Evolutionary conservation across 2,888 invertebrate genomes (phyloP).

Genomic region (Papilio elwesi): DNA sequence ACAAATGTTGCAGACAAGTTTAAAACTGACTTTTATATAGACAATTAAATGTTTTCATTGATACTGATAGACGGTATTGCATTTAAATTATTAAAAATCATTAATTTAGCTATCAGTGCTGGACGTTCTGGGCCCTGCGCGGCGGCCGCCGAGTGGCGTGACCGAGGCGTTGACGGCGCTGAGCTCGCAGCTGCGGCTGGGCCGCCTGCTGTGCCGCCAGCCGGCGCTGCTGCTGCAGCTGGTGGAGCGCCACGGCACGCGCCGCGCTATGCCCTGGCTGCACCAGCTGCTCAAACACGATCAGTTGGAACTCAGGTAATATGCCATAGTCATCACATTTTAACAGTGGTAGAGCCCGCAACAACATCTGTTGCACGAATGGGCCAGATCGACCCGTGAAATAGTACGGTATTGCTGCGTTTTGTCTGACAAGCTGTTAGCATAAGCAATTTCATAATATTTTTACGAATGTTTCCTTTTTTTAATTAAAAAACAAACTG

Average conservation of each 20-base stretch:
- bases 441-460: too few relatives aligned
- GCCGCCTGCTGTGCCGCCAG: conserved; percentile 94
- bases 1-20: not conserved
- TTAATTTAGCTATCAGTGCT: conserved; percentile 88
- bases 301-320: conserved; percentile 89
- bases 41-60: too few relatives aligned
- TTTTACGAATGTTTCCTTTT: too few relatives aligned
- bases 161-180: conserved; percentile 91
- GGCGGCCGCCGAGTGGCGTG: conserved; percentile 91
- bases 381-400: too few relatives aligned
- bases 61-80: too few relatives aligned
- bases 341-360: too few relatives aligned
- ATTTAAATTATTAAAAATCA: too few relatives aligned
- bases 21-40: too few relatives aligned
- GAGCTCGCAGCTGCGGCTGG: conserved; percentile 91
- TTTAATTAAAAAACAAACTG: too few relatives aligned
- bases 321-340: not conserved
- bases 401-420: too few relatives aligned
- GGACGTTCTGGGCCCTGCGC: conserved; percentile 92
- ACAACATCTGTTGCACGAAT: too few relatives aligned
- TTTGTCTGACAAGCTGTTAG: too few relatives aligned
- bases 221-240: conserved; percentile 97
- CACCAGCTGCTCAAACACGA: conserved; percentile 96
- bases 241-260: conserved; percentile 94
- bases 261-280: conserved; percentile 98